Conservation (phyloP, 1,140 invertebrate species). For the Hyphantria cunea region DNA sequence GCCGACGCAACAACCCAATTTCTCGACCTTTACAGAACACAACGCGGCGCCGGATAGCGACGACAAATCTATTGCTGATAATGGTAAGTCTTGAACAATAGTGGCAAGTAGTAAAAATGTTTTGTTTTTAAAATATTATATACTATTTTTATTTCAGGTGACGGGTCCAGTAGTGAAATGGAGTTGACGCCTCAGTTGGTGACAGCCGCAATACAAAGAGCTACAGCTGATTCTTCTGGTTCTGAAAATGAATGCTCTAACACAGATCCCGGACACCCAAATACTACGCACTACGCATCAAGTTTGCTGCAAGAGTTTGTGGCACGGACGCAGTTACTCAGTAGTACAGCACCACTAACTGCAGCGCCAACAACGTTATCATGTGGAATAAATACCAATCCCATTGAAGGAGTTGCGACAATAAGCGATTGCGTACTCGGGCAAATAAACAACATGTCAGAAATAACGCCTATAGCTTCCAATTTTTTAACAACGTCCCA, state of each 20-base stretch:
- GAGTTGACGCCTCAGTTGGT: conserved; percentile 86
- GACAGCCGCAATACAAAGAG: conserved; percentile 86
- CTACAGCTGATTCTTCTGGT: conserved; percentile 84
- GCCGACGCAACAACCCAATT: conserved; percentile 74
- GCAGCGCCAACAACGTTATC: conserved; percentile 45
- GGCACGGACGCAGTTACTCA: conserved; percentile 84
- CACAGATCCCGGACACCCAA: conserved; percentile 71
- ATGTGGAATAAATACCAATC: conserved; percentile 53
- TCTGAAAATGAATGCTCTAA: conserved; percentile 83
- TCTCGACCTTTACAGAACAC: conserved; percentile 63
- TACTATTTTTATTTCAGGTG: conserved; percentile 59
- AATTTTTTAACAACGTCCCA: conserved; percentile 66
- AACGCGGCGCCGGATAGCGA: conserved; percentile 61
- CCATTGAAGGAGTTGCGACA: conserved; percentile 59
- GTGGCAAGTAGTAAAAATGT: neutral
- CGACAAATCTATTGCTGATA: conserved; percentile 74
- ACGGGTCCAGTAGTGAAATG: conserved; percentile 86
- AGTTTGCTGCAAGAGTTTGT: conserved; percentile 85
- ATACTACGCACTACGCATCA: conserved; percentile 82
- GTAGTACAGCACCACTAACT: conserved; percentile 67
- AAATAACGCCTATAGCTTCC: conserved; percentile 65
- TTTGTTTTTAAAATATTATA: conserved; percentile 1
- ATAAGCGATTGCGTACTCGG: conserved; percentile 74
- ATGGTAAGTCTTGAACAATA: conserved; percentile 52
- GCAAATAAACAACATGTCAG: conserved; percentile 70